Base-by-base conservation (phyloP, 1,140 invertebrate species). In the Drosophila nebulosa region DNA sequence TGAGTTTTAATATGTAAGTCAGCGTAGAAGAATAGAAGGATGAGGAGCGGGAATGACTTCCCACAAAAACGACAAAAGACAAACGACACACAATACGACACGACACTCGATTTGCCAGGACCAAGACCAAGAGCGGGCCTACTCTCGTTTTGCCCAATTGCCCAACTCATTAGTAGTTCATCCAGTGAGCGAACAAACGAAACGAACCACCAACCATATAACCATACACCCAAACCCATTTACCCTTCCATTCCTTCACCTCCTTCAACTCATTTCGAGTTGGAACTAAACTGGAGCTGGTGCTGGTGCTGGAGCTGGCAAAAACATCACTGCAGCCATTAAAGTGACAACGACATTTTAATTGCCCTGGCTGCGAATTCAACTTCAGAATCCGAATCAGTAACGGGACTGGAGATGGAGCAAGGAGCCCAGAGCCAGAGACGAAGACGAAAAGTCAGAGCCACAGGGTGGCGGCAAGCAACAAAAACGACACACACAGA, bases 291-390 rank as follows among this genome's bases (percentile, higher is more conserved):
- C 9, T 32, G 10, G 16, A 18, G 27, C 27, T 30, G 27, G 6
- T 30, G 27, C 27, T 30, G n/a, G n/a, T n/a, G n/a, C n/a, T n/a
- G n/a, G n/a, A n/a, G 27, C 27, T 30, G 10, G 14, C 30, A 57
- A 42, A 36, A 60, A 60, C 57, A 60, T 39, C 57, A 60, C 35
- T 58, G 36, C 57, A 60, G 57, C 57, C 57, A 60, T 60, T 60
- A 60, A 60, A 60, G 57, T 60, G 57, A 60, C 57, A 60, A 60
- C 57, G 57, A 60, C 57, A 60, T 60, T 60, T 60, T 60, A 60
- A 60, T 60, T 60, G 57, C 57, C 57, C 57, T 35, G 57, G 32
- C 57, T 39, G 36, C 36, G 57, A 60, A 36, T 60, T 60, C 36
- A 42, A 42, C 36, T 39, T 55, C 52, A 55, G 52, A 55, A 30